These are phyloP conservation scores for Diceros bicornis DNA, from an alignment of 2,797 vertebrate species.

Conservation along the genomic window DNA sequence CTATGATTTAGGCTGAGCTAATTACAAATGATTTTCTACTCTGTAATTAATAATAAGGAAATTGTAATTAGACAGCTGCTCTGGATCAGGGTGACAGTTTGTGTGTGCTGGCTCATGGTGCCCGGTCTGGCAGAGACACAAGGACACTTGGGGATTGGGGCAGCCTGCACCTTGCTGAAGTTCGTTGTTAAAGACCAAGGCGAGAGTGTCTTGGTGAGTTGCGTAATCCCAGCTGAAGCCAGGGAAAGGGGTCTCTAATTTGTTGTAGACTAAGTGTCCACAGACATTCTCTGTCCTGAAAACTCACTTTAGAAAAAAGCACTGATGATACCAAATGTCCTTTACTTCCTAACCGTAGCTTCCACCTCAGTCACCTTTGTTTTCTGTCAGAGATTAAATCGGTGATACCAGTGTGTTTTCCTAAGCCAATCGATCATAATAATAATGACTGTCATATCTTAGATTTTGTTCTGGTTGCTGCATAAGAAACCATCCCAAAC, in stretches of 20 bases:
- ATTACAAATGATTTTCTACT: slow-evolving; percentile 98
- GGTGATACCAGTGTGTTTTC: not conserved
- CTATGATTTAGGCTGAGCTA: slow-evolving; percentile 98
- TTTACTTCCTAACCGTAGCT: not conserved
- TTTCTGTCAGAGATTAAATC: slow-evolving; percentile 36
- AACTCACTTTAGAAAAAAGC: not conserved
- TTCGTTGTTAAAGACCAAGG: slow-evolving; percentile 66
- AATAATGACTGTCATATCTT: not conserved
- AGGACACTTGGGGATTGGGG: slow-evolving; percentile 76
- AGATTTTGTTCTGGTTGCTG: not conserved
- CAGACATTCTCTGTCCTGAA: not conserved
- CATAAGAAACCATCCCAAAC: slow-evolving; percentile 7
- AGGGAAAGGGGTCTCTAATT: not conserved
- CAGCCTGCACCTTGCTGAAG: slow-evolving; percentile 34
- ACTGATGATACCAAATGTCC: not conserved
- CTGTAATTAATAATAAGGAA: slow-evolving; percentile 98
- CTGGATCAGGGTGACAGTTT: slow-evolving; percentile 92
- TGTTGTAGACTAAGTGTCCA: not conserved
- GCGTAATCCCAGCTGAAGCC: not conserved
- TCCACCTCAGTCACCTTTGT: not conserved
- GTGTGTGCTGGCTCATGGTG: slow-evolving; percentile 93
- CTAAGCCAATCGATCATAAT: not conserved
- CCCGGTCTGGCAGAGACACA: slow-evolving; percentile 90
- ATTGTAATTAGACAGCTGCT: slow-evolving; percentile 98
- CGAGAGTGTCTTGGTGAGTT: not conserved